Base-by-base conservation (phyloP, 2,888 invertebrate genomes). In the Litoditis marina region DNA sequence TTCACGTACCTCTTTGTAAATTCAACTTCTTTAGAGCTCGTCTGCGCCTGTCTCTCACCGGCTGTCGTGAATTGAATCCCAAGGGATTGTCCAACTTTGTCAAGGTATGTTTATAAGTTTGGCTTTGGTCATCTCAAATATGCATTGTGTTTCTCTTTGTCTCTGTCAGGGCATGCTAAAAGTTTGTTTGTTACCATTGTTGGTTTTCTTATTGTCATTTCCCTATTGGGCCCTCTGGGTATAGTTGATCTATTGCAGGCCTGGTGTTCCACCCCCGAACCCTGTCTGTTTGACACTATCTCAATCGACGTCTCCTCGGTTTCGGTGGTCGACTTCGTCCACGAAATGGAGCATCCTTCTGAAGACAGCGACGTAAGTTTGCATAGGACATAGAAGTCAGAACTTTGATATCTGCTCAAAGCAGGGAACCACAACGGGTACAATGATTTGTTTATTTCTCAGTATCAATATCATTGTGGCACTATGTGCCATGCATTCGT, bases 231-330 rank as follows among this genome's bases (percentile, higher is more conserved):
- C 13, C 8, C 31, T 25, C 16, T 19, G 22, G 2, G 25, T 7
- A 57, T 57, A 13, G 34, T 28, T 31, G 13, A 31, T 1, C 49
- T 57, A 11, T 47, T 57, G 22, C 22, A 34, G 47, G 57, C 44
- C 2, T 30, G 54, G 50, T 19, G 50, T 22, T 6, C 19, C 16
- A 53, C 54, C 25, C 39, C 54, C 8, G 54, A 36, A 22, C 34
- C 39, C 11, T 28, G 34, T 16, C 22, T 53, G 7, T 53, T 53
- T 22, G 39, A 53, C 25, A 36, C 31, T 8, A 53, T 53, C 13
- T 34, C 34, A 6, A 36, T 53, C n/a, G 54, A 32, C 19, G 19
- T 8, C 11, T 19, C 32, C 19, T 53, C 54, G 11, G 13, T 53
- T 8, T 28, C 36, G 13, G 54, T 32, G 2, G 28, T 36, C 19